A percentile compares a stretch with the other conserved stretches of the same genome.
These are phyloP conservation scores for Odontamblyopus lacepedii DNA, from an alignment of 2,797 vertebrate genomes.

Conservation along the genomic window DNA sequence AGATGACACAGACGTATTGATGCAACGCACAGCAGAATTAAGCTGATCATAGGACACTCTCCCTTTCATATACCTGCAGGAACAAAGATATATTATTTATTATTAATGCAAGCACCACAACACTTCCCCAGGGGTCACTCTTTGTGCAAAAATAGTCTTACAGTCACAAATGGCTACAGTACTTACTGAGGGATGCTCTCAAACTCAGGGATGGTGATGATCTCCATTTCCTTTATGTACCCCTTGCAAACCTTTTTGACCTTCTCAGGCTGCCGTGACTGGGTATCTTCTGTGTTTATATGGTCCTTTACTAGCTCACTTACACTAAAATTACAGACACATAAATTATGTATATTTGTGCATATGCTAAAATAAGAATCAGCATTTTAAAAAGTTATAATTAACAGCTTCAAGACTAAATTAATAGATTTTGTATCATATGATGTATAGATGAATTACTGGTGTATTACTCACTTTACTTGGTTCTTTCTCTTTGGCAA, in stretches of 20 bases:
- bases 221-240: slow-evolving; percentile 63
- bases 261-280: slow-evolving; percentile 24
- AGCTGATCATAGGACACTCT: slow-evolving; percentile 83
- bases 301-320: slow-evolving; percentile 31
- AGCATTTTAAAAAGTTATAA: neutral
- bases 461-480: slow-evolving; percentile 43
- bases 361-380: neutral
- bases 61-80: slow-evolving; percentile 89
- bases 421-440: neutral
- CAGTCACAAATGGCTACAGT: neutral
- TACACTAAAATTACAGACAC: slow-evolving; percentile 28
- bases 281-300: slow-evolving; percentile 27
- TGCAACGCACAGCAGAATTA: slow-evolving; percentile 78
- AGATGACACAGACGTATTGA: slow-evolving; percentile 80
- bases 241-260: slow-evolving; percentile 49
- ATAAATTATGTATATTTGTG: neutral
- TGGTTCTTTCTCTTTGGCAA: slow-evolving; percentile 61
- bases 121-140: too few relatives aligned
- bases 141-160: neutral
- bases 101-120: neutral
- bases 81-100: neutral
- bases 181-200: slow-evolving; percentile 79
- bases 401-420: neutral
- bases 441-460: too few relatives aligned
- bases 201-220: slow-evolving; percentile 73